Base-by-base conservation (phyloP, 1,140 invertebrate genomes). In the Drosophila murphyi region DNA sequence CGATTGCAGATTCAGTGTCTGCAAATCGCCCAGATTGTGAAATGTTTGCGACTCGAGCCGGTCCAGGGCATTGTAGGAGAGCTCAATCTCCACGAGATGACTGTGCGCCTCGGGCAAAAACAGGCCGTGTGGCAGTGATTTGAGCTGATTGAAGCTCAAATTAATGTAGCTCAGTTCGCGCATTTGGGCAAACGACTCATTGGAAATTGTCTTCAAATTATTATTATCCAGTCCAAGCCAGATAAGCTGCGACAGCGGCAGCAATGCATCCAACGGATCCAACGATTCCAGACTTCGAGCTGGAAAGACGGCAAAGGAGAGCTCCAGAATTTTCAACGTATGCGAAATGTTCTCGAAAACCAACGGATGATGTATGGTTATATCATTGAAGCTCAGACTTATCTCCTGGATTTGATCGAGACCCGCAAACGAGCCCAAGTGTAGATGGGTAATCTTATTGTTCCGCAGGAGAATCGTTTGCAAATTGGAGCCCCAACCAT, bases 141-240 rank as follows among this genome's bases (percentile, higher is more conserved):
- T 93, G 6, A 98, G 93, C 57, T 95, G 94, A 92, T 98, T 98
- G 37, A 96, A 97, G 82, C 97, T 97, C 74, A 98, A 91, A 93
- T 98, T 98, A 28, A 98, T 93, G 91, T 98, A 98, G 75, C 96
- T 95, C 8, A 98, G 89, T 77, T 96, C 95, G 3, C 94, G 93
- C 81, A 96, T 95, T 55, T 92, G 90, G 2, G 90, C 81, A 47
- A 95, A 93, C 0, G 95, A 94, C 32, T 95, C 95, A 32, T 95
- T 93, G 10, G 95, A 94, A 1, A 97, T 93, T 0, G 94, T 94
- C 78, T 96, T 95, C 70, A 98, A 95, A 86, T 97, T 96, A 80
- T 98, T 98, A 92, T 97, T 97, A 91, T 98, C 97, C 70, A 98
- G 93, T 7, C 97, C 96, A 35, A 98, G 93, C 96, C 97, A 98